Evolutionary conservation across 2,888 invertebrate species (phyloP).

Genomic region (Drosophila barbarae): DNA sequence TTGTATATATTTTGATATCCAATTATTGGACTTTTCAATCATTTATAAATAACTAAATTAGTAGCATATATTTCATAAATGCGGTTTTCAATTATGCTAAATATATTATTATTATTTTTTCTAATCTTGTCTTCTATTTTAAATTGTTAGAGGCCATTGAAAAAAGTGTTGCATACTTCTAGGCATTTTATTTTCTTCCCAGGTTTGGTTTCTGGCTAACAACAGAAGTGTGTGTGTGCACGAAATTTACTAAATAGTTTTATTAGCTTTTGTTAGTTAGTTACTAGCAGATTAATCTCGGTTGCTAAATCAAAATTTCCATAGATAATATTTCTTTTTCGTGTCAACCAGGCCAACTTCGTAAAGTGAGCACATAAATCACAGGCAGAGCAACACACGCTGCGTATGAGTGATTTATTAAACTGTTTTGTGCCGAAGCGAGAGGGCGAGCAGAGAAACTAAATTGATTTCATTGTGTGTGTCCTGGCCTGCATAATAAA

Average conservation of each 20-base stretch:
- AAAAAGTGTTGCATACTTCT: slow-evolving; percentile 48
- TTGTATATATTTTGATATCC: background rate
- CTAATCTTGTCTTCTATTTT: background rate
- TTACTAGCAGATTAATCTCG: slow-evolving; percentile 15
- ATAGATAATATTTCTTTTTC: slow-evolving; percentile 38
- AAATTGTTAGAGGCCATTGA: too few relatives aligned
- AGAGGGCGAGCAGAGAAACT: slow-evolving; percentile 24
- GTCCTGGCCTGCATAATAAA: slow-evolving; percentile 60
- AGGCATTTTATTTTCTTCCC: slow-evolving; percentile 2
- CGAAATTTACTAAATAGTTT: slow-evolving; percentile 18
- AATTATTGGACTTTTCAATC: background rate
- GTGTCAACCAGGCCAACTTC: slow-evolving; percentile 32
- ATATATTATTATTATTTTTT: background rate
- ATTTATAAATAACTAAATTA: too few relatives aligned
- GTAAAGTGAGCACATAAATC: slow-evolving; percentile 43
- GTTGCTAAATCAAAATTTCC: slow-evolving; percentile 39
- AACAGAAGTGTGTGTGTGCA: background rate
- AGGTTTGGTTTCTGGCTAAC: slow-evolving; percentile 14
- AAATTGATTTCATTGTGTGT: slow-evolving; percentile 62
- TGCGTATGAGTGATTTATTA: slow-evolving; percentile 71
- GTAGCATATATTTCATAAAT: too few relatives aligned
- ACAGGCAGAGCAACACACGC: slow-evolving; percentile 37
- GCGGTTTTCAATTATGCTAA: background rate
- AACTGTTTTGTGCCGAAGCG: slow-evolving; percentile 38
- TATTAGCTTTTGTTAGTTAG: slow-evolving; percentile 21